phyloP scores from a whole-genome alignment of 2,797 vertebrate species.

The Nothura maculosa region DNA sequence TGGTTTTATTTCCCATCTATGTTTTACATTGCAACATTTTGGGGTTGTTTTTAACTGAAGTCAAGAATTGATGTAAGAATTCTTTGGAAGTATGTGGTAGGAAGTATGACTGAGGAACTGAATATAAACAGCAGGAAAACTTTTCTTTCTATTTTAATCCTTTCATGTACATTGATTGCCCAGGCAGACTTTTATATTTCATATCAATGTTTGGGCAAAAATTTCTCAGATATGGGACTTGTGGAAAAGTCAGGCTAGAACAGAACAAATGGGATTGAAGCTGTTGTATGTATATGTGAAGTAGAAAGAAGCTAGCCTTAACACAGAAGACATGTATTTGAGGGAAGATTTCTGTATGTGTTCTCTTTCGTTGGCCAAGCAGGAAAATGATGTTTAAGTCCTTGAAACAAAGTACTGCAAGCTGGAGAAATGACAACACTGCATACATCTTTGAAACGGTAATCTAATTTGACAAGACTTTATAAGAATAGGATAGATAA shows the following conservation, averaged over 20 bases:
- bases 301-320: neutral
- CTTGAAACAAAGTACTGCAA: neutral
- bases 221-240: neutral
- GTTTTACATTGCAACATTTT: neutral
- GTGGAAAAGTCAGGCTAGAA: neutral
- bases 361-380: neutral
- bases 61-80: neutral
- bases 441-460: neutral
- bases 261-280: neutral
- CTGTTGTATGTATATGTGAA: neutral
- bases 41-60: neutral
- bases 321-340: neutral
- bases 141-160: neutral
- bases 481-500: neutral
- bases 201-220: neutral
- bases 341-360: neutral
- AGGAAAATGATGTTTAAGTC: neutral
- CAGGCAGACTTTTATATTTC: neutral
- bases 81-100: neutral
- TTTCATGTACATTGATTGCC: accelerated
- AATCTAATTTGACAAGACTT: neutral
- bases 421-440: accelerated
- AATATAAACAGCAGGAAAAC: neutral
- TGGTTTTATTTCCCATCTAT: neutral
- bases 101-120: neutral